Evolutionary conservation across 2,888 invertebrate species (phyloP).

Genomic region (Congeria kusceri): DNA sequence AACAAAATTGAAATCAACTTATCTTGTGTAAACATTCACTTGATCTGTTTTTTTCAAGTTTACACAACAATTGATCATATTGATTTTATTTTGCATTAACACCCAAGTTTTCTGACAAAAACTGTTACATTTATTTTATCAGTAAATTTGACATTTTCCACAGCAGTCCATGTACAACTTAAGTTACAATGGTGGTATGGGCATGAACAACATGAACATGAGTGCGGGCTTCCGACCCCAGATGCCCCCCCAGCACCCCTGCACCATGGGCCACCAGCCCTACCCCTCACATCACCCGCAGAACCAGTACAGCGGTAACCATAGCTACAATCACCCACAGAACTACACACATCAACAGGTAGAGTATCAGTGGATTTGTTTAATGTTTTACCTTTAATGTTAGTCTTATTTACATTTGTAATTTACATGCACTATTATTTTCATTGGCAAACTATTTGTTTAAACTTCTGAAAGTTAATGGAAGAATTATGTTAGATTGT

Average conservation of each 20-base stretch:
- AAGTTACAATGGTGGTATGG: constrained; percentile 37
- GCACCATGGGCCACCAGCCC: constrained; percentile 35
- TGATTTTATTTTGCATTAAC: no score
- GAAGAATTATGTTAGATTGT: neutral
- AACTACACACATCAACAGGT: constrained; percentile 47
- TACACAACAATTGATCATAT: no score
- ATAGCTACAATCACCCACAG: constrained; percentile 40
- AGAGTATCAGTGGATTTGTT: neutral
- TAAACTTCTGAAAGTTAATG: neutral
- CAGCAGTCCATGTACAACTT: no score
- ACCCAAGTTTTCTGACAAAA: no score
- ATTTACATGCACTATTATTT: no score
- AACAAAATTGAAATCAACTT: no score
- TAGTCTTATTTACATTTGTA: no score
- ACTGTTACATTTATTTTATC: no score
- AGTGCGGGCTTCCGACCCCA: constrained; percentile 18
- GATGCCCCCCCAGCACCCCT: constrained; percentile 11
- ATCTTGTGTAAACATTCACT: no score
- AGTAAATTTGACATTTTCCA: no score
- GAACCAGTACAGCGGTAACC: constrained; percentile 28
- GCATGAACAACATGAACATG: constrained; percentile 34
- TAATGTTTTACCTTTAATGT: no score
- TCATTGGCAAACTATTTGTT: neutral
- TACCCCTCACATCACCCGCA: constrained; percentile 35
- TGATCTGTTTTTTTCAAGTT: no score